Evolutionary conservation across 1,140 invertebrate genomes (phyloP).

Genomic region (Drosophila hydei): DNA sequence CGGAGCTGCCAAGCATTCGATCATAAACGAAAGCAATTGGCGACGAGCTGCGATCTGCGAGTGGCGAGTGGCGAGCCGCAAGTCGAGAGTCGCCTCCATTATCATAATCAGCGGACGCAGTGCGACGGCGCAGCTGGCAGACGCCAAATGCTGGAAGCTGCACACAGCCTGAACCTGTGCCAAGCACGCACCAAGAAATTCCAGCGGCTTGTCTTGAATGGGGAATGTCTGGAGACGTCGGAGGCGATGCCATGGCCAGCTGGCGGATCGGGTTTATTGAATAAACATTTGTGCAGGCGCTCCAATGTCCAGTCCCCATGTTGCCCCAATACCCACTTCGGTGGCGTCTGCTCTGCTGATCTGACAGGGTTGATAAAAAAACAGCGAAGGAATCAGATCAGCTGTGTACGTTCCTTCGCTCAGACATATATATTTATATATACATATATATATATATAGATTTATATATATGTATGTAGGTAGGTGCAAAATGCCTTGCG

Average conservation of each 20-base stretch:
- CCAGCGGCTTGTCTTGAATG: constrained; percentile 81
- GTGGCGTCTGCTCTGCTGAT: constrained; percentile 73
- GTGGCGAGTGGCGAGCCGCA: constrained; percentile 4
- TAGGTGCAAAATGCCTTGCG: constrained; percentile 83
- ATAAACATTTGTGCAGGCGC: constrained; percentile 69
- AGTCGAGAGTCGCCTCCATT: constrained; percentile 57
- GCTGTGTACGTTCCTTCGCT: constrained; percentile 55
- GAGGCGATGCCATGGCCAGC: constrained; percentile 39
- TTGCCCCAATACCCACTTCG: background rate
- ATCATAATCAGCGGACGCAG: constrained; percentile 73
- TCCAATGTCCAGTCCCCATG: background rate
- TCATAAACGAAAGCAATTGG: constrained; percentile 78
- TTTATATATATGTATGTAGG: constrained; percentile 6
- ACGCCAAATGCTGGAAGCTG: constrained; percentile 48
- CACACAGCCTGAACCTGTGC: constrained; percentile 63
- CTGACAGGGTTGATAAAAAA: constrained; percentile 55
- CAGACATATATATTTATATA: too few relatives aligned
- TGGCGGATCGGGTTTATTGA: constrained; percentile 77
- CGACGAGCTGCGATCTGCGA: constrained; percentile 21
- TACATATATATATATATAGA: too few relatives aligned
- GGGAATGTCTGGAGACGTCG: constrained; percentile 51
- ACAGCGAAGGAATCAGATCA: constrained; percentile 76
- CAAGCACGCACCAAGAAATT: constrained; percentile 83
- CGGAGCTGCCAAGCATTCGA: constrained; percentile 77
- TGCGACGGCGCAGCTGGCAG: constrained; percentile 64